Evolutionary conservation across 2,113 vertebrate species (phyloP), one percentile per base, ranked within the genome.

Genomic region (Oxyruncus cristatus): DNA sequence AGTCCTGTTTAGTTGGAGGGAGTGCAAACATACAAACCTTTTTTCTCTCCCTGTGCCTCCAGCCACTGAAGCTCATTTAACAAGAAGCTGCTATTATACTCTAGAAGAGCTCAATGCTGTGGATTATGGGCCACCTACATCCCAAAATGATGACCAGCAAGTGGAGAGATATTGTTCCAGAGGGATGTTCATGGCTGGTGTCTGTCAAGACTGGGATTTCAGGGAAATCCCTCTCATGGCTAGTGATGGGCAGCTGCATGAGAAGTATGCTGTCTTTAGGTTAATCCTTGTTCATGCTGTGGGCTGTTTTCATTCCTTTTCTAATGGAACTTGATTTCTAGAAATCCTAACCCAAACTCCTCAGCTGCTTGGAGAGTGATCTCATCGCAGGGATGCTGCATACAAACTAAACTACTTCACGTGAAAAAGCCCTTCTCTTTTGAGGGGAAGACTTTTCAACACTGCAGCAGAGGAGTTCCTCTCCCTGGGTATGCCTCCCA

Each of bases 291-390:
- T 21, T 56, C 13, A n/a, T 28, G 28, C 28, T n/a, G 8, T 59
- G 23, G 6, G 3, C 7, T 44, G 6, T 28, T 83, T 65, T 61
- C 4, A 15, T 72, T 76, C 18, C 10, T 83, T 93, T 83, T 30
- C 28, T 33, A 65, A 35, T 12, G 18, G 77, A 90, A 62, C 12
- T 15, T 37, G 30, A 5, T 47, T 86, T 53, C 33, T 72, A 72
- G n/a, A 70, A 63, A 56, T 73, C 59, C 32, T 44, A 37, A 66
- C 18, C 7, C 28, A 39, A 67, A 63, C 14, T 42, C 66, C 0
- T 0, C 30, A 46, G 56, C 19, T 92, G 13, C 65, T 35, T 26
- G 28, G 20, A 66, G 62, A 70, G 5, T 0, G 0, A 41, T 22
- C 56, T 28, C 22, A 4, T 81, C 9, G 7, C 8, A 41, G 5